These are phyloP conservation scores for Rambutsinella grinnellia DNA, from an alignment of 2,888 invertebrate species.

Conservation along the genomic window DNA sequence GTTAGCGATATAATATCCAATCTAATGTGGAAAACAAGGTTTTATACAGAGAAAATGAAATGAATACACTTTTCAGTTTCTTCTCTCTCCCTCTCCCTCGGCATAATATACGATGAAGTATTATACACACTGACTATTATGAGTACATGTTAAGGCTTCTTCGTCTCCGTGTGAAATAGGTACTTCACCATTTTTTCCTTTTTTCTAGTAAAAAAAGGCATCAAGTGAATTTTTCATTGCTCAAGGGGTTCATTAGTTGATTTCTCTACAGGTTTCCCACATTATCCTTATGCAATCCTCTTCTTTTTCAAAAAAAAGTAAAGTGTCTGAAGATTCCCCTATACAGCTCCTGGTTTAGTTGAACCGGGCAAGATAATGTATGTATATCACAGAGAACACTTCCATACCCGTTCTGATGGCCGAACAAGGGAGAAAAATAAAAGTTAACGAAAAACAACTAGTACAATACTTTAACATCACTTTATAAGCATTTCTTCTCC, in stretches of 20 bases:
- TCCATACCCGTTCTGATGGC: not conserved
- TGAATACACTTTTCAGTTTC: not conserved
- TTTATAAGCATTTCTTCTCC: slow-evolving; percentile 8
- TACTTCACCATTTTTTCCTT: slow-evolving; percentile 57
- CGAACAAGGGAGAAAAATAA: not conserved
- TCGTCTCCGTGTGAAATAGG: slow-evolving; percentile 41
- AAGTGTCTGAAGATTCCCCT: slow-evolving; percentile 53
- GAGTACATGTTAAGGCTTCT: slow-evolving; percentile 23
- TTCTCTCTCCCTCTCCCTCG: not conserved
- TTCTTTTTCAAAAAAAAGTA: slow-evolving; percentile 19
- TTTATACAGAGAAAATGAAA: too few species aligned
- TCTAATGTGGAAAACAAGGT: too few species aligned
- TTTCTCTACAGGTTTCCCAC: slow-evolving; percentile 66
- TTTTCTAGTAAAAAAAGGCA: slow-evolving; percentile 51
- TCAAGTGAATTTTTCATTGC: slow-evolving; percentile 66
- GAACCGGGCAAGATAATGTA: slow-evolving; percentile 19
- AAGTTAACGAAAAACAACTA: not conserved
- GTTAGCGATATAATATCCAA: slow-evolving; percentile 10
- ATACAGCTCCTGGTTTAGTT: slow-evolving; percentile 11
- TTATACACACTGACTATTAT: slow-evolving; percentile 48
- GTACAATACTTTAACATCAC: not conserved
- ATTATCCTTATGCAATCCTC: slow-evolving; percentile 56
- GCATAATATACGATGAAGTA: slow-evolving; percentile 31
- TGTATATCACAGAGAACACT: slow-evolving; percentile 8
- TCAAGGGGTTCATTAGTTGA: slow-evolving; percentile 66